Evolutionary conservation across 2,888 invertebrate genomes (phyloP).

Genomic region (Aphodius granarius): DNA sequence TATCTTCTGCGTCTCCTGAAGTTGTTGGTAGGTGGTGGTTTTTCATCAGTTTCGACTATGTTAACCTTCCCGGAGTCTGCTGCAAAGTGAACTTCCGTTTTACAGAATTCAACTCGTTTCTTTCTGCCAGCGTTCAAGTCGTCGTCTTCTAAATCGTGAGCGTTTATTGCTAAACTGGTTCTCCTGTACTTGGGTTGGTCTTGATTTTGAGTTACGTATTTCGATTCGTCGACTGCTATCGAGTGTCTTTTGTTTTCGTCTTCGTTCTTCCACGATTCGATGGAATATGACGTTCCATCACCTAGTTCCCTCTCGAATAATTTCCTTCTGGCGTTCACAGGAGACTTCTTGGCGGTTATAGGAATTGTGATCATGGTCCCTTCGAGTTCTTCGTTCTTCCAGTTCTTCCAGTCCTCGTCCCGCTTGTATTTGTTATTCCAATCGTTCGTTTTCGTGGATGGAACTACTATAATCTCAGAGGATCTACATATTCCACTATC

Average conservation of each 20-base stretch:
- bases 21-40: constrained; percentile 82
- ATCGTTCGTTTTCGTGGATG: constrained; percentile 32
- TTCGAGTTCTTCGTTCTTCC: constrained; percentile 39
- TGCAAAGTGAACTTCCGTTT: constrained; percentile 86
- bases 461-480: constrained; percentile 61
- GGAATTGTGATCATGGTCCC: constrained; percentile 51
- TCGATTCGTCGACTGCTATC: constrained; percentile 61
- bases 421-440: constrained; percentile 21
- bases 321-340: constrained; percentile 18
- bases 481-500: constrained; percentile 78
- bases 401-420: constrained; percentile 4
- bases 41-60: constrained; percentile 85
- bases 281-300: constrained; percentile 21
- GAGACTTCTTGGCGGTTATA: constrained; percentile 41
- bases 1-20: constrained; percentile 70
- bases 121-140: constrained; percentile 4
- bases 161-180: constrained; percentile 43
- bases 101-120: constrained; percentile 73
- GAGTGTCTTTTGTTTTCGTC: constrained; percentile 57
- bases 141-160: constrained; percentile 25
- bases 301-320: constrained; percentile 17
- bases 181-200: constrained; percentile 35
- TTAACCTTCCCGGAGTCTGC: constrained; percentile 84
- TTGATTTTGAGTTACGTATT: constrained; percentile 52
- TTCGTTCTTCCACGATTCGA: constrained; percentile 38